A percentile compares a stretch with the other conserved stretches of the same genome.
These are phyloP conservation scores for Meiosimyza platycephala DNA, from an alignment of 2,888 invertebrate genomes.

Conservation along the genomic window DNA sequence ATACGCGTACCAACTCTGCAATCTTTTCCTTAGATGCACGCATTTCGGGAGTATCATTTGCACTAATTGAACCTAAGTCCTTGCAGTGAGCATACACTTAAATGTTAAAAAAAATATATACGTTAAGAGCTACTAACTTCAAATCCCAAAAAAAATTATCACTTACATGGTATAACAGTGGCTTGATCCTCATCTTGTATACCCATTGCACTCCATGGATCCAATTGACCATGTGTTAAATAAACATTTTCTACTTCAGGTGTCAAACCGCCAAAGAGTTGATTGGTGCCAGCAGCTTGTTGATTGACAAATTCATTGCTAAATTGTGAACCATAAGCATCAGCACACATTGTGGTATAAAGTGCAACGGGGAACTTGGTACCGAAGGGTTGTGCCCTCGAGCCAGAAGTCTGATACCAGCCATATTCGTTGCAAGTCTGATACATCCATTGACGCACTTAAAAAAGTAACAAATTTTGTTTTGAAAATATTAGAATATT, in stretches of 20 bases:
- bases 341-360: constrained; percentile 55
- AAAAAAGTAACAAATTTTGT: background rate
- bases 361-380: constrained; percentile 57
- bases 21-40: constrained; percentile 59
- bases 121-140: background rate
- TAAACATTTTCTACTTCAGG: constrained; percentile 69
- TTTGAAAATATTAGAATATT: too few species aligned
- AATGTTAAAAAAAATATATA: constrained; percentile 15
- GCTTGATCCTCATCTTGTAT: constrained; percentile 57
- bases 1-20: constrained; percentile 58
- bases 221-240: constrained; percentile 70
- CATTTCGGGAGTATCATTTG: constrained; percentile 56
- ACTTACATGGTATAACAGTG: constrained; percentile 60
- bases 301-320: constrained; percentile 48
- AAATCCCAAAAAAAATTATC: background rate
- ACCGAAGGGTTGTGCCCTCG: constrained; percentile 71
- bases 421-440: constrained; percentile 91
- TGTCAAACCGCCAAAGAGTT: constrained; percentile 67
- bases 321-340: constrained; percentile 55
- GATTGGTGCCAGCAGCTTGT: constrained; percentile 65
- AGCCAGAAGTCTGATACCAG: constrained; percentile 81
- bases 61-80: constrained; percentile 61
- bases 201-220: constrained; percentile 72
- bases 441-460: constrained; percentile 82
- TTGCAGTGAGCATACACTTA: constrained; percentile 63